Conservation (phyloP, 2,113 vertebrate genomes). For the Nothoprocta perdicaria region DNA sequence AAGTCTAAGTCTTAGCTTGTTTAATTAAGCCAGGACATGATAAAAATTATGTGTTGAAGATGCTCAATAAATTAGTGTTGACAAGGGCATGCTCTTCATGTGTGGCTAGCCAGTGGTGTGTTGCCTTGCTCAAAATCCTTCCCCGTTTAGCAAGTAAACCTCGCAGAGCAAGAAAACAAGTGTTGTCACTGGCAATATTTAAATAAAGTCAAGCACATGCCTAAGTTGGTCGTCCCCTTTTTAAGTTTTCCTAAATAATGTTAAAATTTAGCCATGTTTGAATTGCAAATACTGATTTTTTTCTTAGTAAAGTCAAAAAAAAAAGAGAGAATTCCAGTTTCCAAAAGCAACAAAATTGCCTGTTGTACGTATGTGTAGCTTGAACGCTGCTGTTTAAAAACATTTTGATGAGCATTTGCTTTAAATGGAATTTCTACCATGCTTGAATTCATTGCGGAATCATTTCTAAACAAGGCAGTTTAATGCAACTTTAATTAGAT, state of each 20-base stretch:
- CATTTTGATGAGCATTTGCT: background rate
- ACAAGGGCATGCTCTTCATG: background rate
- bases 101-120: background rate
- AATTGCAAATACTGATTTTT: background rate
- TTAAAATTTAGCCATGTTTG: background rate
- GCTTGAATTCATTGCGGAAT: background rate
- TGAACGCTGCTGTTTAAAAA: background rate
- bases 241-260: background rate
- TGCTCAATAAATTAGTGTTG: background rate
- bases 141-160: background rate
- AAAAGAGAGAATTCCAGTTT: background rate
- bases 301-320: background rate
- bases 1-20: background rate
- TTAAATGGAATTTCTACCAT: background rate
- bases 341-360: background rate
- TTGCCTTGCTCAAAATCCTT: background rate
- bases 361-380: too few relatives aligned
- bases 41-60: background rate
- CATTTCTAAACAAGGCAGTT: background rate
- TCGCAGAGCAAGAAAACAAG: background rate
- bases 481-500: background rate
- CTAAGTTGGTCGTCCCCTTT: background rate
- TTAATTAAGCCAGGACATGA: background rate
- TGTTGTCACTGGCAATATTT: background rate
- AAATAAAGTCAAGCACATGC: conserved; percentile 15